phyloP scores from a whole-genome alignment of 2,113 vertebrate species.

The Thinocorus orbignyianus region DNA sequence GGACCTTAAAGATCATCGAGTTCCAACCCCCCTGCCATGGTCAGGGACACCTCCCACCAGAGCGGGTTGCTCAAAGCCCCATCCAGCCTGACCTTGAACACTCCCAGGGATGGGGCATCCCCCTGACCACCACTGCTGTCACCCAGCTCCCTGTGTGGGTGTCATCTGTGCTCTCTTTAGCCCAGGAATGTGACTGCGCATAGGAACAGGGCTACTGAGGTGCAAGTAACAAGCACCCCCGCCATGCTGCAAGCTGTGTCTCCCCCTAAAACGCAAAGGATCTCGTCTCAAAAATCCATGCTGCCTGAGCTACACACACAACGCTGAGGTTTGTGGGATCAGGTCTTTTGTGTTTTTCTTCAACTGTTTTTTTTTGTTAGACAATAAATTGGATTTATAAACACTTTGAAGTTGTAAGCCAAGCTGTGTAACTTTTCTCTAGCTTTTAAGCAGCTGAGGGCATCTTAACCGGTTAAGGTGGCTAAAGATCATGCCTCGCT shows the following conservation, averaged over 20 bases:
- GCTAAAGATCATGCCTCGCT: neutral
- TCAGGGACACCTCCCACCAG: too few relatives aligned
- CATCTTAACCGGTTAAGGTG: neutral
- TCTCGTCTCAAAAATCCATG: accelerated
- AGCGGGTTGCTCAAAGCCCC: too few relatives aligned
- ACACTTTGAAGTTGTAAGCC: neutral
- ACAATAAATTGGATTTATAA: neutral
- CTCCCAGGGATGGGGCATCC: neutral
- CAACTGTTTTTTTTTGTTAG: neutral
- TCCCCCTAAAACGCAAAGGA: neutral
- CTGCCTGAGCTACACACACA: neutral
- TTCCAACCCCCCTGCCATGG: too few relatives aligned
- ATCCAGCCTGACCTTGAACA: too few relatives aligned
- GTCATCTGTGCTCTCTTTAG: neutral
- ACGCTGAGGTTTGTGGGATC: neutral
- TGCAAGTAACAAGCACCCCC: neutral
- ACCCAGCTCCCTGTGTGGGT: neutral
- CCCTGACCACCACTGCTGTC: neutral
- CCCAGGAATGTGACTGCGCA: neutral
- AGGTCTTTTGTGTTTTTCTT: neutral
- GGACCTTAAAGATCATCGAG: too few relatives aligned
- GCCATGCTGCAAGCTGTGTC: accelerated
- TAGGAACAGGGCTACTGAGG: neutral
- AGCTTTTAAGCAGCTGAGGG: neutral
- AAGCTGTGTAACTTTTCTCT: neutral